Conservation (phyloP, 2,797 vertebrate species). For the Channallabes apus region DNA sequence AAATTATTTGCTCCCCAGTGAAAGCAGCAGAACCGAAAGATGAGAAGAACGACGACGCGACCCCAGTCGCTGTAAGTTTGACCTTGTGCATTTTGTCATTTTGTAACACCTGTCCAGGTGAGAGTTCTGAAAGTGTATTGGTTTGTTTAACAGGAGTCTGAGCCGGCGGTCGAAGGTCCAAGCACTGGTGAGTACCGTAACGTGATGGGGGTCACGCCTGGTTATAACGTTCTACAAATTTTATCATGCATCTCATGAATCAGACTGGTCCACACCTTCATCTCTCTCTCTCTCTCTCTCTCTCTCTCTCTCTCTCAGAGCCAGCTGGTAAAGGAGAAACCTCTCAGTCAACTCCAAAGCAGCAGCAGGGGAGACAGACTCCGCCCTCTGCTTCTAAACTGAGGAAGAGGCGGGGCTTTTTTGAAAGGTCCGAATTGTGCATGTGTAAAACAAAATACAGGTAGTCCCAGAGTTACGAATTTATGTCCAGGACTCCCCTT, state of each 20-base stretch:
- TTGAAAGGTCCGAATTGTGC: conserved; percentile 81
- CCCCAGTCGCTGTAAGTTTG: conserved; percentile 15
- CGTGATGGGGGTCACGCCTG: no score
- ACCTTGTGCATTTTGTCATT: neutral
- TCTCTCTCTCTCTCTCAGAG: conserved; percentile 39
- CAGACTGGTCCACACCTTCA: neutral
- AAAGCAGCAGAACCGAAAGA: neutral
- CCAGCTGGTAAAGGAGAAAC: conserved; percentile 74
- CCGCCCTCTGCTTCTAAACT: conserved; percentile 52
- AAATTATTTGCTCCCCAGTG: neutral
- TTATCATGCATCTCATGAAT: no score
- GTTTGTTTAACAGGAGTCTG: conserved; percentile 58
- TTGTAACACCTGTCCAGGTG: no score
- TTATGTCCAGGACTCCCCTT: no score
- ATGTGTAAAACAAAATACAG: no score
- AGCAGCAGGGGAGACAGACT: conserved; percentile 71
- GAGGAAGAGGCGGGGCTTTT: conserved; percentile 87
- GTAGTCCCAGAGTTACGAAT: no score
- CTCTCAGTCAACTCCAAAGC: conserved; percentile 69
- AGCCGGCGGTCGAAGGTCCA: conserved; percentile 58
- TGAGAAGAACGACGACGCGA: neutral
- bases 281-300: neutral
- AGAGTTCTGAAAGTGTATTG: neutral
- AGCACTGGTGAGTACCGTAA: conserved; percentile 60
- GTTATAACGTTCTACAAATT: no score